Conservation (phyloP, 2,888 invertebrate species). For the Rhynchonema sp. region DNA sequence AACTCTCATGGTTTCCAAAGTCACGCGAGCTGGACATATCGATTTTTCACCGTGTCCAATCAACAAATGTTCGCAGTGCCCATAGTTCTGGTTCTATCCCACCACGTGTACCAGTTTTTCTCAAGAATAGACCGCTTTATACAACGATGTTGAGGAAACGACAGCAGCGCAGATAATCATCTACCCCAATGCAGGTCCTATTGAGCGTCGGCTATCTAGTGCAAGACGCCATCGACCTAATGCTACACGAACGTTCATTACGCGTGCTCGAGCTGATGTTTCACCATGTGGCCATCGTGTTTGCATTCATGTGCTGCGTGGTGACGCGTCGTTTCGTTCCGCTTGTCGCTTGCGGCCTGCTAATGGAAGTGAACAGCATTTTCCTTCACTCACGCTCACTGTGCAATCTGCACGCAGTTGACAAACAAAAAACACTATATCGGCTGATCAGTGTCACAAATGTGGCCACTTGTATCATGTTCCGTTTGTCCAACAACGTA, state of each 20-base stretch:
- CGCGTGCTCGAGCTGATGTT: slow-evolving; percentile 24
- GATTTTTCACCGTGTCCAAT: too few species aligned
- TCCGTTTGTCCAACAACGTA: slow-evolving; percentile 17
- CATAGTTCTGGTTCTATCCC: neutral
- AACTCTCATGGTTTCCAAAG: too few species aligned
- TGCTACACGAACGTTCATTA: slow-evolving; percentile 23
- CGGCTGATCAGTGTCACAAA: slow-evolving; percentile 12
- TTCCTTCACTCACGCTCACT: slow-evolving; percentile 17
- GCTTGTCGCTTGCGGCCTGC: slow-evolving; percentile 21
- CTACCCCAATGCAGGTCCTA: too few species aligned
- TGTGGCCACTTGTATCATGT: slow-evolving; percentile 20
- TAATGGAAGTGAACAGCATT: slow-evolving; percentile 25
- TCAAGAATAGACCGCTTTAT: too few species aligned
- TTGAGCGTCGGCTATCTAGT: slow-evolving; percentile 22
- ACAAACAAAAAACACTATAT: neutral
- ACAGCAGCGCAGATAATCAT: too few species aligned
- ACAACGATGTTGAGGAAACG: too few species aligned
- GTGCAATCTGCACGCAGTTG: slow-evolving; percentile 2
- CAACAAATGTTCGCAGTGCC: neutral
- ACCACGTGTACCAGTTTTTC: too few species aligned
- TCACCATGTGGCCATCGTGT: slow-evolving; percentile 22
- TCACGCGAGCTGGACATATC: too few species aligned
- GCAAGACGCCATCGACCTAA: slow-evolving; percentile 22
- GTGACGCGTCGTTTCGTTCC: slow-evolving; percentile 13
- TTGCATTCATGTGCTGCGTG: slow-evolving; percentile 13